These are phyloP conservation scores for Laspeyria flexula DNA, from an alignment of 2,888 invertebrate species.

Conservation along the genomic window DNA sequence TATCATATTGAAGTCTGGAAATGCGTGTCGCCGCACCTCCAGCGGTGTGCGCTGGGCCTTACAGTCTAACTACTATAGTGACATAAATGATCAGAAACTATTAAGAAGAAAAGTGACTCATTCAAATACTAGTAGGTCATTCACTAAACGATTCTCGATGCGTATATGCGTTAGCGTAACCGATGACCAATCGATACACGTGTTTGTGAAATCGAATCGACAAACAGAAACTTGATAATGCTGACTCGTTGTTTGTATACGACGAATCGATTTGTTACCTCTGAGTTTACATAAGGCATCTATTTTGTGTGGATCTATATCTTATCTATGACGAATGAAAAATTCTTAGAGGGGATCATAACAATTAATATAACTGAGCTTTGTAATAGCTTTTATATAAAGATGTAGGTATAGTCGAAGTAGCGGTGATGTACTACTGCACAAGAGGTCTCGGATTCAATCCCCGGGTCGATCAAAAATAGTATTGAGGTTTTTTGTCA, in stretches of 20 bases:
- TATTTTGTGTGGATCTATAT: not conserved
- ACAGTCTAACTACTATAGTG: no score
- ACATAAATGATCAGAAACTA: not conserved
- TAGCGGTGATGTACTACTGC: no score
- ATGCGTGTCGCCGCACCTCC: no score
- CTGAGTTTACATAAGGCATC: not conserved
- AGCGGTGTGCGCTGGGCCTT: no score
- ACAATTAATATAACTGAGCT: no score
- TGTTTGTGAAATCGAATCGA: constrained; percentile 12
- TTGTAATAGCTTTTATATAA: no score
- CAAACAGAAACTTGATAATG: constrained; percentile 13
- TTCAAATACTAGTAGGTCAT: constrained; percentile 11
- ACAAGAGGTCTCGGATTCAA: no score
- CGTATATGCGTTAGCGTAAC: constrained; percentile 3
- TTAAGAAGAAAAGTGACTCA: constrained; percentile 24
- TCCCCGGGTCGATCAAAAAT: no score
- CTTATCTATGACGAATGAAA: not conserved
- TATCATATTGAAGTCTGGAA: no score
- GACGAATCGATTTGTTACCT: constrained; percentile 12
- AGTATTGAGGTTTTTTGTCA: no score
- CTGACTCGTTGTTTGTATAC: constrained; percentile 18
- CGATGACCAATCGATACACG: constrained; percentile 24
- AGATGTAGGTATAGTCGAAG: no score
- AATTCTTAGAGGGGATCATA: not conserved
- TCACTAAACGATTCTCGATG: constrained; percentile 10